phyloP scores from a whole-genome alignment of 2,113 vertebrate species.

The Bubo bubo region DNA sequence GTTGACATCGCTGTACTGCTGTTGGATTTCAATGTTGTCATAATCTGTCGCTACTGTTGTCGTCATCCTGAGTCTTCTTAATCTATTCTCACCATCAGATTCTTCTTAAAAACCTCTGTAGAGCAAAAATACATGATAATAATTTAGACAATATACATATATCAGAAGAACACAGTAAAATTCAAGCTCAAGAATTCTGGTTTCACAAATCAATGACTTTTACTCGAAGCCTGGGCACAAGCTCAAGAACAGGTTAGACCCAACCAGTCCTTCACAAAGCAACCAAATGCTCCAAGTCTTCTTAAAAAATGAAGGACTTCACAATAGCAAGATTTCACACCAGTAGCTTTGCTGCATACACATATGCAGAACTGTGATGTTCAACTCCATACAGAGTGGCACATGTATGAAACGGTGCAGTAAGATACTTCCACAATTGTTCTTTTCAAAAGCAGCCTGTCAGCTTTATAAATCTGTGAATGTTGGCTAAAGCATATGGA shows the following conservation, averaged over 20 bases:
- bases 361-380: background rate
- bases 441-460: background rate
- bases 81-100: slow-evolving; percentile 80
- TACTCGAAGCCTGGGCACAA: background rate
- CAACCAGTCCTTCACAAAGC: background rate
- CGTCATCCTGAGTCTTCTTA: slow-evolving; percentile 86
- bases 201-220: background rate
- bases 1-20: slow-evolving; percentile 95
- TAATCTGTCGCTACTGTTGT: slow-evolving; percentile 90
- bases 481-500: background rate
- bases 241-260: background rate
- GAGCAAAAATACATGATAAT: background rate
- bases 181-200: background rate
- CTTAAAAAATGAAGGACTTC: background rate
- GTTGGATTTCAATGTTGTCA: slow-evolving; percentile 94
- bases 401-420: fast-evolving
- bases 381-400: background rate
- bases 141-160: background rate
- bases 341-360: background rate
- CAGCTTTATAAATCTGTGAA: background rate
- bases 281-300: background rate
- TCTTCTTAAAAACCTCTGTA: slow-evolving; percentile 77
- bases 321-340: background rate
- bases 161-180: background rate
- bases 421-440: background rate